These are phyloP conservation scores for Corythornis cristatus DNA, from an alignment of 2,113 vertebrate genomes.

Conservation along the genomic window DNA sequence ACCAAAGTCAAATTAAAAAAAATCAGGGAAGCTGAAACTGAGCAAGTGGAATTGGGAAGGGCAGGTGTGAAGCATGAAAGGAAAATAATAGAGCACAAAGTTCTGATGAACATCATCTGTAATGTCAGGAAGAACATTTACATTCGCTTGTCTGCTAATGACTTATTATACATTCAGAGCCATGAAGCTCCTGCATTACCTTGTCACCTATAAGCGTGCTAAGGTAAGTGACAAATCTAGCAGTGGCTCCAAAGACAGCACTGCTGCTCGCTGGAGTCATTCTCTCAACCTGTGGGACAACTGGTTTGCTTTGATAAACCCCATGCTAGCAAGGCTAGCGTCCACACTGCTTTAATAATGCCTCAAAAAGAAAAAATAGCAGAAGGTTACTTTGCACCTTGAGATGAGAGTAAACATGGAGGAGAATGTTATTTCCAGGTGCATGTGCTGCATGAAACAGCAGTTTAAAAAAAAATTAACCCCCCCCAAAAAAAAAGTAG, in stretches of 20 bases:
- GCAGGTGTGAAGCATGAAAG: slow-evolving; percentile 16
- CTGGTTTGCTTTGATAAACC: background rate
- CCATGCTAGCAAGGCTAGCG: background rate
- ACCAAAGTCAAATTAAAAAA: slow-evolving; percentile 2
- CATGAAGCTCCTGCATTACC: background rate
- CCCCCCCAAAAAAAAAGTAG: background rate
- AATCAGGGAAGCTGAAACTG: background rate
- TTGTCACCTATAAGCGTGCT: background rate
- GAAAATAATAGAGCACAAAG: slow-evolving; percentile 23
- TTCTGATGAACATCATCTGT: slow-evolving; percentile 20
- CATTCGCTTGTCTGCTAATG: background rate
- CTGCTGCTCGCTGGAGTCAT: background rate
- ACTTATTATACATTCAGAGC: slow-evolving; percentile 31
- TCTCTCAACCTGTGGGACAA: background rate
- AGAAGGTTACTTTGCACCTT: background rate
- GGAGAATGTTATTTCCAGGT: background rate
- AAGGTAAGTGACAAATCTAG: background rate
- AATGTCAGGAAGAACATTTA: slow-evolving; percentile 19
- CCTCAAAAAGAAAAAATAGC: background rate
- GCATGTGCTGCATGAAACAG: background rate
- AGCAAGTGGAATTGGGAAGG: background rate
- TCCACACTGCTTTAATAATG: background rate
- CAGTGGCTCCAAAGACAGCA: background rate
- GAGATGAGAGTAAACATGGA: background rate
- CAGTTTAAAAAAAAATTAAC: background rate